Base-by-base conservation (phyloP, 2,113 vertebrate genomes). In the Elephas maximus region DNA sequence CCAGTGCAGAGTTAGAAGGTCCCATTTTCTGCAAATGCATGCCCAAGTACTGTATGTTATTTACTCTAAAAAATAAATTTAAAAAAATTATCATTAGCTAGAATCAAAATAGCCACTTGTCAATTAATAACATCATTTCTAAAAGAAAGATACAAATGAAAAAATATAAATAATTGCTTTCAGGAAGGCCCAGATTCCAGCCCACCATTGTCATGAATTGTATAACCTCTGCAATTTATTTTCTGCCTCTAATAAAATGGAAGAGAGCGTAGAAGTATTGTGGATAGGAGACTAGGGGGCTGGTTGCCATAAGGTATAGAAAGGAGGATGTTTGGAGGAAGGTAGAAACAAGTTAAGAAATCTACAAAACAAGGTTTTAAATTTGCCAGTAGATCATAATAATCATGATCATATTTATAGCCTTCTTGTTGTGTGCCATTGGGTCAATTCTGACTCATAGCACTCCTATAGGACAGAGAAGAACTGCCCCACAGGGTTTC, bases 51-150 rank as follows among this genome's bases (percentile, higher is more conserved):
- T 60, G 5, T 33, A 91, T 85, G 6, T 91, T 3, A 37, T 37
- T 93, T 92, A 79, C 37, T 94, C 82, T 71, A 90, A 96, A 92
- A 89, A 84, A 76, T 77, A 95, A 33, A 83, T 77, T 62, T 28
- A 45, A 96, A 93, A 37, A 33, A 82, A 71, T 53, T 28, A 45
- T 77, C 53, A 79, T 73, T 92, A 21, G 8, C n/a, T 80, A 77
- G 14, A 88, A 67, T 57, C 71, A 87, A 85, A 94, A 33, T 67
- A 45, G 3, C 3, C 63, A 18, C 14, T 87, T 93, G 37, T 76
- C 57, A 80, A 53, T 83, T 45, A 81, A 67, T 33, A n/a, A 85
- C 60, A 21, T 5, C 65, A 37, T 81, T 86, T 94, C 48, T 77
- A 62, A 62, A 94, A 78, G 57, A 95, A 91, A 86, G 15, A 14